phyloP scores from a whole-genome alignment of 1,140 invertebrate genomes.

The Anastrepha ludens region DNA sequence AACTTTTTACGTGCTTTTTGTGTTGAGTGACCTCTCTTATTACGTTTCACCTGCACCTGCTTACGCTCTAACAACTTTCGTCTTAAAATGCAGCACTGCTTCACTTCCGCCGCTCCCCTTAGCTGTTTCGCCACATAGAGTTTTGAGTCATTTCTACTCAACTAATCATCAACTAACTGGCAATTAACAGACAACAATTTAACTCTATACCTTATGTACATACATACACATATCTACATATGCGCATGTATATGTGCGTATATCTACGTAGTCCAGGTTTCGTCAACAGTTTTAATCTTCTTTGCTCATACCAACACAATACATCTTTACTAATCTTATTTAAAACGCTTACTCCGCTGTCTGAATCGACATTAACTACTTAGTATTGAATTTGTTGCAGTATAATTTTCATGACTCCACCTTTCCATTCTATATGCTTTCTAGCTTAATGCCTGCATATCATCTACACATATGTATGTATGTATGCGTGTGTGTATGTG shows the following conservation, averaged over 20 bases:
- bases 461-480: not conserved
- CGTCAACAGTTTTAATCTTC: not conserved
- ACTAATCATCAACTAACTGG: no score
- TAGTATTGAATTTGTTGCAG: not conserved
- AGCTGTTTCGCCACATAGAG: no score
- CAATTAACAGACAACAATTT: no score
- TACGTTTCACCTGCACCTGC: no score
- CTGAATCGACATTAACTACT: not conserved
- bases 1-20: no score
- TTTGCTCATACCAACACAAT: not conserved
- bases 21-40: no score
- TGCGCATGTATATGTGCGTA: not conserved
- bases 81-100: no score
- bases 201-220: no score
- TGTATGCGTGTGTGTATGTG: not conserved
- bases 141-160: no score
- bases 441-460: slow-evolving; percentile 16
- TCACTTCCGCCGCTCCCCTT: no score
- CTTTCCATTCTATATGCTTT: slow-evolving; percentile 42
- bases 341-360: not conserved
- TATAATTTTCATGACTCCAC: not conserved
- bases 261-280: not conserved
- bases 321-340: not conserved
- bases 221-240: not conserved
- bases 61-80: no score